Conservation (phyloP, 2,888 invertebrate genomes). For the Rhabditoides inermis region DNA sequence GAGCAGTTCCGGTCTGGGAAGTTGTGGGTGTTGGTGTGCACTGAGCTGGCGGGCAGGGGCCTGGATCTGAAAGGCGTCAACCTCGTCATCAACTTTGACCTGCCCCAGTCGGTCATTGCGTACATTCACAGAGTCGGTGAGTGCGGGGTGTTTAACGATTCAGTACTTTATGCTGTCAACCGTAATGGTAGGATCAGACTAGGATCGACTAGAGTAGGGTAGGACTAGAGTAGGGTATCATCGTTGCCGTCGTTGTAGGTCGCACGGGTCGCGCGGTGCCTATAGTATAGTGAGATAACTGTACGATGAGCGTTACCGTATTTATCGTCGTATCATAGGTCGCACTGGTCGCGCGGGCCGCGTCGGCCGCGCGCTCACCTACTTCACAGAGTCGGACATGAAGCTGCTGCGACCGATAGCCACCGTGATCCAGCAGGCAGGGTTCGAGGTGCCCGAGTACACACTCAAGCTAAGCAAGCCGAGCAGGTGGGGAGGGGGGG, state of each 20-base stretch:
- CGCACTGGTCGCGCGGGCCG: conserved; percentile 88
- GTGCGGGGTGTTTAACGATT: too few relatives aligned
- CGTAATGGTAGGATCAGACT: too few relatives aligned
- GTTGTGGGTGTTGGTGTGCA: conserved; percentile 91
- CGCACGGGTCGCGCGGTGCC: too few relatives aligned
- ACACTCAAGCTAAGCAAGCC: conserved; percentile 63
- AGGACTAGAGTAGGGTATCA: background rate
- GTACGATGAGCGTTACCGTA: background rate
- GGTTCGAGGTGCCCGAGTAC: conserved; percentile 83
- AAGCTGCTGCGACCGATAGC: conserved; percentile 81
- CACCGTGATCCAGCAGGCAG: conserved; percentile 78
- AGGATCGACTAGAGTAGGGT: too few relatives aligned
- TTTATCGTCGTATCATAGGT: conserved; percentile 56
- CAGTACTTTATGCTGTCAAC: too few relatives aligned
- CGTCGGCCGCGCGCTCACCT: conserved; percentile 79
- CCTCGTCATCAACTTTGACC: conserved; percentile 92
- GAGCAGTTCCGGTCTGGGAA: conserved; percentile 80
- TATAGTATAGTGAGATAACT: too few relatives aligned
- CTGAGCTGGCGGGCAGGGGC: conserved; percentile 89
- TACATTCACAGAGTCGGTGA: conserved; percentile 74
- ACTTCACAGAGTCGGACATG: conserved; percentile 84
- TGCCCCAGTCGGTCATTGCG: conserved; percentile 78
- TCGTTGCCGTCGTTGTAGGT: too few relatives aligned
- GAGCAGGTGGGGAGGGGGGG: conserved; percentile 44
- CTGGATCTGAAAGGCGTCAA: conserved; percentile 93